Evolutionary conservation across 1,140 invertebrate genomes (phyloP).

Genomic region (Coelopa frigida): DNA sequence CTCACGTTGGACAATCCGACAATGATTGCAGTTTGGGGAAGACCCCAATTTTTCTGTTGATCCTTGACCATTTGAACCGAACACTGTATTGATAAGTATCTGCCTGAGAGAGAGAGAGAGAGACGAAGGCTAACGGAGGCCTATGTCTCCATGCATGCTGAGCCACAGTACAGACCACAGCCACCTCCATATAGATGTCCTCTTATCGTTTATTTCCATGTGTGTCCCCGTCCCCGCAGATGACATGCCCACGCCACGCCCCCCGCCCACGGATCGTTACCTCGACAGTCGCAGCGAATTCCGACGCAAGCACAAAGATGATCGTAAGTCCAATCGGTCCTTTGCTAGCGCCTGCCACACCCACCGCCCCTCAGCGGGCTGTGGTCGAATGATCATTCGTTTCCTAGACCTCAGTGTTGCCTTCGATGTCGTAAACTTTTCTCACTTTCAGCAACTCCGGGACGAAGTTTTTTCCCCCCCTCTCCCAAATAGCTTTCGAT

Average conservation of each 20-base stretch:
- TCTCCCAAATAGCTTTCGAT: constrained; percentile 1
- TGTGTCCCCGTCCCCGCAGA: constrained; percentile 19
- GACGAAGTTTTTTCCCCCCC: neutral
- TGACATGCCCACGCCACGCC: constrained; percentile 39
- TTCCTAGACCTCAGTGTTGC: constrained; percentile 13
- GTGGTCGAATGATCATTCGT: too few species aligned
- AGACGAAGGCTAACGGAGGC: too few species aligned
- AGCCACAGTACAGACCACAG: constrained; percentile 33
- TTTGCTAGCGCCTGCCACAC: neutral
- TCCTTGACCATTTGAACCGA: constrained; percentile 11
- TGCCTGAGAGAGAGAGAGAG: constrained; percentile 16
- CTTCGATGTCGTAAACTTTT: constrained; percentile 39
- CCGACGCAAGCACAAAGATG: constrained; percentile 43
- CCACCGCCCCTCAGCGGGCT: too few species aligned
- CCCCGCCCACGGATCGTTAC: constrained; percentile 37
- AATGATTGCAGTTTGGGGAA: neutral
- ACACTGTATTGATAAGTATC: constrained; percentile 44
- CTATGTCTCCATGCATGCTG: constrained; percentile 34
- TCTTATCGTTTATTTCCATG: constrained; percentile 5
- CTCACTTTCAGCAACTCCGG: constrained; percentile 22
- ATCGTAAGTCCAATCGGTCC: constrained; percentile 36
- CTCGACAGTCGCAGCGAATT: constrained; percentile 43
- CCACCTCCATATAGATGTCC: constrained; percentile 4
- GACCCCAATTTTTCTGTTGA: constrained; percentile 10
- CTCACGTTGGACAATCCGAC: constrained; percentile 19